Conservation (phyloP, 2,888 invertebrate genomes). For the Octonoba sinensis region DNA sequence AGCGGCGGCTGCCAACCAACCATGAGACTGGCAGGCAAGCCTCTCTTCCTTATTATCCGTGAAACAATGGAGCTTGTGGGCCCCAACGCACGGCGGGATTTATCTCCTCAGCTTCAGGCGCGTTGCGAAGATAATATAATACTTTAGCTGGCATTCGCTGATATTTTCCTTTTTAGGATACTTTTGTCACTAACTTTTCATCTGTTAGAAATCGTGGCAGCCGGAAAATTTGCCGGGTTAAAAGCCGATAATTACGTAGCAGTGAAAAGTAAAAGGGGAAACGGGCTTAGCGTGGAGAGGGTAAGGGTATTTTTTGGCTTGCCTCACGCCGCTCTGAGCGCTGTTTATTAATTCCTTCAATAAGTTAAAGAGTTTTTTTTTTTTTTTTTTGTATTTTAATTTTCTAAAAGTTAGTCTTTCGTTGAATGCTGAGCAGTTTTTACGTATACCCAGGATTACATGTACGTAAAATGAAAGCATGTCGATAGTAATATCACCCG, state of each 20-base stretch:
- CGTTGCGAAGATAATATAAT: slow-evolving; percentile 42
- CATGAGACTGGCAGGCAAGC: slow-evolving; percentile 52
- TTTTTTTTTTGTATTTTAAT: too few relatives aligned
- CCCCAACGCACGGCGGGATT: slow-evolving; percentile 41
- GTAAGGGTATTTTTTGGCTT: slow-evolving; percentile 6
- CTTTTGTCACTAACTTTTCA: slow-evolving; percentile 58
- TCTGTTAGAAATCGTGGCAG: slow-evolving; percentile 44
- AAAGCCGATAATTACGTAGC: slow-evolving; percentile 61
- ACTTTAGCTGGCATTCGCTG: slow-evolving; percentile 18
- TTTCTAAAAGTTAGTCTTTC: too few relatives aligned
- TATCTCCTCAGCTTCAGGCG: slow-evolving; percentile 58
- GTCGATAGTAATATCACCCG: too few relatives aligned
- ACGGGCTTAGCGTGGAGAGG: slow-evolving; percentile 21
- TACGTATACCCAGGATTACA: too few relatives aligned
- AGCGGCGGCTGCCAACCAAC: slow-evolving; percentile 44
- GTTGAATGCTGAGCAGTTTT: too few relatives aligned
- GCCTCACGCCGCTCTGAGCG: too few relatives aligned
- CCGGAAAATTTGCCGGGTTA: slow-evolving; percentile 53
- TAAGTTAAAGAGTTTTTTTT: too few relatives aligned
- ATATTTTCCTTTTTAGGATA: slow-evolving; percentile 48
- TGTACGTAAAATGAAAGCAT: too few relatives aligned
- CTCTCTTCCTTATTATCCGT: slow-evolving; percentile 58
- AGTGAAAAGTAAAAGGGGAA: slow-evolving; percentile 45
- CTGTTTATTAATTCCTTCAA: too few relatives aligned
- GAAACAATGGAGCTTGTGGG: slow-evolving; percentile 58